A percentile compares a stretch with the other conserved stretches of the same genome.
These are phyloP conservation scores for Chelmon rostratus DNA, from an alignment of 2,797 vertebrate species.

Conservation along the genomic window DNA sequence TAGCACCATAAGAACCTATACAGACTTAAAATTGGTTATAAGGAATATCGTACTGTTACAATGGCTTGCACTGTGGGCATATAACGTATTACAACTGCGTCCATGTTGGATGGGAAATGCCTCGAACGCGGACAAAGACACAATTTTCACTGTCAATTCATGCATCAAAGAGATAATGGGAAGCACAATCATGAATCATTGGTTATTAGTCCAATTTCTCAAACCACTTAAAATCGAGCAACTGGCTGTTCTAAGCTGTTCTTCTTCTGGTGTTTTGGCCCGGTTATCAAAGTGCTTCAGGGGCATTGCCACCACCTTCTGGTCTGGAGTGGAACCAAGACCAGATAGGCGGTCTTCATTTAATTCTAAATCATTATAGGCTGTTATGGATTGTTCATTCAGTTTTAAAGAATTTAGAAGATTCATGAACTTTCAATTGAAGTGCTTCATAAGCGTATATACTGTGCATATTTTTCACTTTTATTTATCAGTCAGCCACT, in stretches of 20 bases:
- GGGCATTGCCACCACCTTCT: background rate
- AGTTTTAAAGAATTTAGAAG: background rate
- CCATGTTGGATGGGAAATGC: background rate
- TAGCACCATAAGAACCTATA: slow-evolving; percentile 10
- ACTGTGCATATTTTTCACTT: too few species aligned
- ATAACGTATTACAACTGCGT: slow-evolving; percentile 12
- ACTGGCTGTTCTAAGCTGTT: too few species aligned
- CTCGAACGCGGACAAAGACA: background rate
- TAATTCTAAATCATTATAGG: slow-evolving; percentile 11
- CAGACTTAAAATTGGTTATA: background rate
- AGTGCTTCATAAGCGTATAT: too few species aligned
- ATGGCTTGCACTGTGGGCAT: background rate
- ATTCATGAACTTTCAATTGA: too few species aligned
- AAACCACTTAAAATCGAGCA: too few species aligned
- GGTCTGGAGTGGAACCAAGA: background rate
- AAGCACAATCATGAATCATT: background rate
- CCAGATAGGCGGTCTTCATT: background rate
- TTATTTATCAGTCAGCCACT: too few species aligned
- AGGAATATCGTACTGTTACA: background rate
- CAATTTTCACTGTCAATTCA: background rate
- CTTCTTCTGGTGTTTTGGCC: background rate
- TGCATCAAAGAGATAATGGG: background rate
- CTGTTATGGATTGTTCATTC: slow-evolving; percentile 15
- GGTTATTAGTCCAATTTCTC: too few species aligned
- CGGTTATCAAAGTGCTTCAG: background rate